Evolutionary conservation across 2,888 invertebrate genomes (phyloP).

Genomic region (Drosophila fulvimacula): DNA sequence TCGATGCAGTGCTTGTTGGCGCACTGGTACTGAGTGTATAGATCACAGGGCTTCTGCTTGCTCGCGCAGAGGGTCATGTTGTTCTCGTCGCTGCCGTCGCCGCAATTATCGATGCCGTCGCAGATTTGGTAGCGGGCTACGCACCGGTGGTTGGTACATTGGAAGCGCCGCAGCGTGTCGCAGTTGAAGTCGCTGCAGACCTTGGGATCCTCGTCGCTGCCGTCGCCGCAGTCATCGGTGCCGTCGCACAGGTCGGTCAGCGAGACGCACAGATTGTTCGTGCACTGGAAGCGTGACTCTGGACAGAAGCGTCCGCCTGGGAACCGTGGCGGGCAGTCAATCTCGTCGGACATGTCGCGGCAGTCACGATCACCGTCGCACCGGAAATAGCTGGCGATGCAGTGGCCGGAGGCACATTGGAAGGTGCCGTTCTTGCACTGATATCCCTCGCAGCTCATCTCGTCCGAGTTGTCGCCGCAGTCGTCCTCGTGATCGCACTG

Average conservation of each 20-base stretch:
- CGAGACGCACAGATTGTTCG: conserved; percentile 95
- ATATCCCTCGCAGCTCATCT: conserved; percentile 92
- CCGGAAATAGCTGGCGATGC: conserved; percentile 94
- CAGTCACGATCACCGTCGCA: conserved; percentile 97
- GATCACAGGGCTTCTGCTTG: conserved; percentile 91
- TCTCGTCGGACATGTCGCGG: conserved; percentile 94
- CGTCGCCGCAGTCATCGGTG: conserved; percentile 96
- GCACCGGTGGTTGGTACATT: conserved; percentile 95
- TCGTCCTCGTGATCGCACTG: conserved; percentile 98
- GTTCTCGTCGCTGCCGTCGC: conserved; percentile 97
- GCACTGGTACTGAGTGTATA: conserved; percentile 93
- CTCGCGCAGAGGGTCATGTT: conserved; percentile 94
- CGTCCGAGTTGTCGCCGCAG: conserved; percentile 97
- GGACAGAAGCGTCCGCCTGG: conserved; percentile 96
- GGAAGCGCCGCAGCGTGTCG: conserved; percentile 93
- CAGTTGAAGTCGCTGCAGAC: conserved; percentile 95
- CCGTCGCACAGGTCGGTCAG: conserved; percentile 96
- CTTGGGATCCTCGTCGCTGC: conserved; percentile 92
- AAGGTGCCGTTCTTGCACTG: conserved; percentile 95
- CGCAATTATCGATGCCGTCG: conserved; percentile 96
- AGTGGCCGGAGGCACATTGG: conserved; percentile 96
- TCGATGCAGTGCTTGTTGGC: conserved; percentile 94
- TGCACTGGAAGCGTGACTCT: conserved; percentile 95
- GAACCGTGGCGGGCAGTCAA: conserved; percentile 94
- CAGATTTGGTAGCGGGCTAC: conserved; percentile 94